These are phyloP conservation scores for Dinoponera quadriceps DNA, from an alignment of 1,140 invertebrate genomes.

Conservation along the genomic window DNA sequence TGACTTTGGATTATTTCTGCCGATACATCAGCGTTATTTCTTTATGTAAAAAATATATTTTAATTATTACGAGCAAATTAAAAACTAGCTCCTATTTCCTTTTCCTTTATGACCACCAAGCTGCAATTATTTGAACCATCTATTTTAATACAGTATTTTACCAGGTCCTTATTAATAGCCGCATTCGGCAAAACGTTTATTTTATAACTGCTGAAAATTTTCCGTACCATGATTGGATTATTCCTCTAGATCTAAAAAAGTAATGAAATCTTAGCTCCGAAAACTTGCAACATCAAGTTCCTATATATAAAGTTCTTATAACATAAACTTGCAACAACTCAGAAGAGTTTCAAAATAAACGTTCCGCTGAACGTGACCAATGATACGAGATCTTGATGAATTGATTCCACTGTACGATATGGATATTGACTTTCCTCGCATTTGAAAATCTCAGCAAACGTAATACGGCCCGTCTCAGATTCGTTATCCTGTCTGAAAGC, in stretches of 20 bases:
- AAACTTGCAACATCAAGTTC: too few species aligned
- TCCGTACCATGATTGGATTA: too few species aligned
- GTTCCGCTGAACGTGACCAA: too few species aligned
- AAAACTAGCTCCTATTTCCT: background rate
- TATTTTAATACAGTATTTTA: background rate
- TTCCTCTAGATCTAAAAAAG: too few species aligned
- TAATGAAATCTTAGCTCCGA: too few species aligned
- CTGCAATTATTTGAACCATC: background rate
- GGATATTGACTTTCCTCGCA: background rate
- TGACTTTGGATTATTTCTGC: background rate
- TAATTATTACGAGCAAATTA: too few species aligned
- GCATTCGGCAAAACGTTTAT: too few species aligned
- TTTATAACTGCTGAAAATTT: too few species aligned
- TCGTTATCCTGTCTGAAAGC: constrained; percentile 28
- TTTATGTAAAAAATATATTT: background rate
- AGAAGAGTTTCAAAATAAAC: too few species aligned
- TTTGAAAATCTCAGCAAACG: too few species aligned
- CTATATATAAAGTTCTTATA: too few species aligned
- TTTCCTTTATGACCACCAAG: background rate
- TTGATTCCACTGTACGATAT: background rate
- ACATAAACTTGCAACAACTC: too few species aligned
- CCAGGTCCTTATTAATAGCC: background rate
- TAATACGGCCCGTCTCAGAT: background rate
- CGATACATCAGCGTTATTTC: background rate
- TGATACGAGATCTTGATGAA: background rate